A percentile compares a stretch with the other conserved stretches of the same genome.
Evolutionary conservation across 2,888 invertebrate species (phyloP).

Genomic region (Andrena flavipes): DNA sequence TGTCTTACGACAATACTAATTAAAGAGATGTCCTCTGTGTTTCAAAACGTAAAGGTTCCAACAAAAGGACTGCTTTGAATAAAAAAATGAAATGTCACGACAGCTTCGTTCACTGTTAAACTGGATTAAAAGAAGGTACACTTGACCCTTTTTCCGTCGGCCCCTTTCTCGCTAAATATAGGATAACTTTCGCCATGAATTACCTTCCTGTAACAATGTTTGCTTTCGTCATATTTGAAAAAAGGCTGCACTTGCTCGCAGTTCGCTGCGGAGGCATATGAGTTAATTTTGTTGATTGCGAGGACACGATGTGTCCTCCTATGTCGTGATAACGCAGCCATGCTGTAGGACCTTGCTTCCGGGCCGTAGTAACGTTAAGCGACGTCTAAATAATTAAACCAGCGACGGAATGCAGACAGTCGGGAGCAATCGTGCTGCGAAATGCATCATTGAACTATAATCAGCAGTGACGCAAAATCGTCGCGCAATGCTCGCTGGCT

Average conservation of each 20-base stretch:
- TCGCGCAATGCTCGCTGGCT: not conserved
- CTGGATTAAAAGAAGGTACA: slow-evolving; percentile 8
- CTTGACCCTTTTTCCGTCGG: slow-evolving; percentile 19
- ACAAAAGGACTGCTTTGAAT: not conserved
- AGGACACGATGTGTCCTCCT: slow-evolving; percentile 10
- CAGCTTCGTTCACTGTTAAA: slow-evolving; percentile 8
- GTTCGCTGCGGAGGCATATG: not conserved
- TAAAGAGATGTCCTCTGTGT: not conserved
- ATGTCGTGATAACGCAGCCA: not conserved
- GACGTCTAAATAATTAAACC: slow-evolving; percentile 47
- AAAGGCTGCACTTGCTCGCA: no score
- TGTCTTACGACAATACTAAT: not conserved
- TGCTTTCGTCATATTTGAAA: not conserved
- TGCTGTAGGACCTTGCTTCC: not conserved
- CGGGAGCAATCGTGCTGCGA: slow-evolving; percentile 16
- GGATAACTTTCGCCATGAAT: slow-evolving; percentile 36
- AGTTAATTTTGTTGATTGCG: slow-evolving; percentile 45
- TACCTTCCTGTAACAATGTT: slow-evolving; percentile 11
- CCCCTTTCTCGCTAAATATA: slow-evolving; percentile 19
- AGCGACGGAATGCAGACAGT: not conserved
- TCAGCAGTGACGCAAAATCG: slow-evolving; percentile 5
- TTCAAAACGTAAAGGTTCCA: not conserved
- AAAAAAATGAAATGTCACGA: not conserved
- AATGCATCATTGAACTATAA: slow-evolving; percentile 37
- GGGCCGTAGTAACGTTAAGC: slow-evolving; percentile 35